Percentiles rank a stretch among this genome's conserved stretches.
Evolutionary conservation across 2,113 vertebrate genomes (phyloP).

Genomic region (Ailuropoda melanoleuca): DNA sequence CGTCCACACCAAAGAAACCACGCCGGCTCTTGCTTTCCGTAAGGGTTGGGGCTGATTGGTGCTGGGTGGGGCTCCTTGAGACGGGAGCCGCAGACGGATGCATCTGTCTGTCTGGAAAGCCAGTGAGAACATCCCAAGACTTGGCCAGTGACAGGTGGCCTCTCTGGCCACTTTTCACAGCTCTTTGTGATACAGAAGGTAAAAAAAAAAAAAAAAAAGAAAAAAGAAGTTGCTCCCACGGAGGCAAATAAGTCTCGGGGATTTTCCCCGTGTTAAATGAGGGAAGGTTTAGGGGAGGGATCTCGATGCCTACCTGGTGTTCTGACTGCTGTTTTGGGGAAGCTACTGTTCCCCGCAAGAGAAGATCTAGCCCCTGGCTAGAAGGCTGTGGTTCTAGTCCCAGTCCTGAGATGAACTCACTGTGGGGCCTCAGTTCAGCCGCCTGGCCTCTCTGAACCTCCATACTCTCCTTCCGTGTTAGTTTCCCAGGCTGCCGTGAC

Average conservation of each 20-base stretch:
- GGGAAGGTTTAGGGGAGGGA: not conserved
- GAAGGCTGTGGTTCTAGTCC: not conserved
- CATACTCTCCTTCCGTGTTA: not conserved
- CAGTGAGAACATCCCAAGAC: fast-evolving
- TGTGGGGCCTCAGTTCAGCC: not conserved
- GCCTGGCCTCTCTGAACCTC: not conserved
- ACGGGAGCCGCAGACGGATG: fast-evolving
- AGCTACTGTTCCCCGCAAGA: not conserved
- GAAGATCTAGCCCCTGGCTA: not conserved
- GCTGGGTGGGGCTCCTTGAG: not conserved
- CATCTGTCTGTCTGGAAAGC: not conserved
- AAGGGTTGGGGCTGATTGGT: not conserved
- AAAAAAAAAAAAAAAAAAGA: not conserved
- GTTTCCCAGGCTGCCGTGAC: not conserved
- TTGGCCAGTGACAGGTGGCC: not conserved
- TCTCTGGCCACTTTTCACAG: not conserved
- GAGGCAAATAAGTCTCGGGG: not conserved
- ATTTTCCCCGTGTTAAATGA: not conserved
- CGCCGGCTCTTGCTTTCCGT: not conserved
- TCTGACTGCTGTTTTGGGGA: not conserved
- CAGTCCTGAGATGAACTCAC: not conserved
- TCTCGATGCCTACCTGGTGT: not conserved
- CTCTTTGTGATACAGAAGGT: not conserved
- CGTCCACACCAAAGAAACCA: not conserved
- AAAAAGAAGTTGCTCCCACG: not conserved